Evolutionary conservation across 2,888 invertebrate species (phyloP).

Genomic region (Aleiodes testaceus): DNA sequence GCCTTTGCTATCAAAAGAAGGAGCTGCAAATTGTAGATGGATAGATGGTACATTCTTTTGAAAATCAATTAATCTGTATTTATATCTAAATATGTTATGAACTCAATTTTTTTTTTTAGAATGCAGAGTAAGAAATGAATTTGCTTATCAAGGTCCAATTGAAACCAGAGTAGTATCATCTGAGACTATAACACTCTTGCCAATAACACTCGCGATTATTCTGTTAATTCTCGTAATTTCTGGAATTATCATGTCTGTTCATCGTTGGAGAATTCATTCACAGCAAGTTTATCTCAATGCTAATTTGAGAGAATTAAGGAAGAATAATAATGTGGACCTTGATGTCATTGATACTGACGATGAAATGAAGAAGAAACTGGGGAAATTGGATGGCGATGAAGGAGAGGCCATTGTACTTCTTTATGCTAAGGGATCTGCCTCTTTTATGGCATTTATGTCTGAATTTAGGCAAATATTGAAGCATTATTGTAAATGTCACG

Average conservation of each 20-base stretch:
- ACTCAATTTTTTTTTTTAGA: background rate
- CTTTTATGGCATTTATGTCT: conserved; percentile 58
- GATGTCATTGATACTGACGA: conserved; percentile 49
- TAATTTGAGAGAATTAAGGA: conserved; percentile 43
- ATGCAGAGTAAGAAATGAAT: conserved; percentile 29
- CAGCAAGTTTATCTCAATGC: conserved; percentile 43
- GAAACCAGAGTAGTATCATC: conserved; percentile 20
- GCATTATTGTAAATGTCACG: conserved; percentile 54
- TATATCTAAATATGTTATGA: conserved; percentile 47
- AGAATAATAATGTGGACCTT: conserved; percentile 27
- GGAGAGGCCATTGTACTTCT: conserved; percentile 55
- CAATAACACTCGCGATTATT: conserved; percentile 44
- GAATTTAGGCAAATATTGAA: conserved; percentile 56
- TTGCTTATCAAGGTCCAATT: conserved; percentile 45
- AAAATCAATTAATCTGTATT: no score
- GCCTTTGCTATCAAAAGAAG: conserved; percentile 35
- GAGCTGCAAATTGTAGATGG: conserved; percentile 34
- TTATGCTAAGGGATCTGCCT: conserved; percentile 54
- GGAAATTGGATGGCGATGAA: conserved; percentile 33
- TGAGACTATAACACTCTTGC: conserved; percentile 38
- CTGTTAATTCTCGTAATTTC: conserved; percentile 40
- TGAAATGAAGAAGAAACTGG: conserved; percentile 39
- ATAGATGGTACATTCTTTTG: background rate
- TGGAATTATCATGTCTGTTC: conserved; percentile 37
- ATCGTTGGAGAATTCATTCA: conserved; percentile 32